Conservation (phyloP, 2,113 vertebrate genomes). For the Dasypus novemcinctus region DNA sequence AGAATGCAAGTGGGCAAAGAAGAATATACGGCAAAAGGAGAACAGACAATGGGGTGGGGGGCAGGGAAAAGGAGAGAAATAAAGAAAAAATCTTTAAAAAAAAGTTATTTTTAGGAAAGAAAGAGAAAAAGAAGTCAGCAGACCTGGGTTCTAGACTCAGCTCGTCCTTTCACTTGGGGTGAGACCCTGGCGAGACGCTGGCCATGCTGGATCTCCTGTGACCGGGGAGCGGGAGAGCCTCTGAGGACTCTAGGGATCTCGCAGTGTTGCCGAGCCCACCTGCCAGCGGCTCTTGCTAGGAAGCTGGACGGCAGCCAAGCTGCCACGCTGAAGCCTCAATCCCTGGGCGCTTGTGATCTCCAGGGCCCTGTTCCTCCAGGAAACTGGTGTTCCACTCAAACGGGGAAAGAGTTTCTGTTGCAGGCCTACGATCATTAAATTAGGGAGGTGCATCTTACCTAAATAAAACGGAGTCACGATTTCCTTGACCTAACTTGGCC, state of each 20-base stretch:
- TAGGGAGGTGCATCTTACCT: not conserved
- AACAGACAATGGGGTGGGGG: no score
- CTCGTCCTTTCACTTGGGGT: not conserved
- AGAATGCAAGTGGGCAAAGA: no score
- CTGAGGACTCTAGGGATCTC: not conserved
- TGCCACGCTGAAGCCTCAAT: no score
- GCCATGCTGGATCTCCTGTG: not conserved
- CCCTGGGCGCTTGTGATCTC: not conserved
- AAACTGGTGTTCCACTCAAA: not conserved
- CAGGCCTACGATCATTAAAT: not conserved
- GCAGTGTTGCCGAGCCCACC: not conserved
- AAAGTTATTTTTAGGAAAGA: not conserved
- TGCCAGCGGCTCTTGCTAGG: fast-evolving
- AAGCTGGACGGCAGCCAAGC: not conserved
- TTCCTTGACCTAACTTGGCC: not conserved
- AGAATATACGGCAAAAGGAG: no score
- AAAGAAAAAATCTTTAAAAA: no score
- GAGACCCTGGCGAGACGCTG: not conserved
- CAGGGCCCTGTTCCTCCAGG: not conserved
- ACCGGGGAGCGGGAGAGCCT: fast-evolving
- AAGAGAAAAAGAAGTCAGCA: not conserved
- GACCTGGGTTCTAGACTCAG: not conserved
- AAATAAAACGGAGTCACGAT: not conserved
- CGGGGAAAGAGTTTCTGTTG: not conserved
- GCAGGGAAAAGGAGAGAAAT: no score